Conservation (phyloP, 2,888 invertebrate species). For the Megamerina dolium region DNA sequence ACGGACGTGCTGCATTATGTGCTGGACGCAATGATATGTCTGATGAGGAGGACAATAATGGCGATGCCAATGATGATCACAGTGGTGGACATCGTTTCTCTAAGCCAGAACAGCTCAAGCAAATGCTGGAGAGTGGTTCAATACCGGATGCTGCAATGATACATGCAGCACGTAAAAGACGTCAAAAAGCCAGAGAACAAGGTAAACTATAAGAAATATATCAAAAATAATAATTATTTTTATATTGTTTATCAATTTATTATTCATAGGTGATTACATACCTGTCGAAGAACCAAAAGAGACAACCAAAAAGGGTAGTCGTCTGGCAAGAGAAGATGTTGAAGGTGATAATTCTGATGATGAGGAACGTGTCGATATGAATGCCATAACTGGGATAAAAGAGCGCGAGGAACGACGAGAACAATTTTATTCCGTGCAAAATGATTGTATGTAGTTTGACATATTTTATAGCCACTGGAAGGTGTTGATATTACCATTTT, state of each 20-base stretch:
- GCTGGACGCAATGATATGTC: constrained; percentile 65
- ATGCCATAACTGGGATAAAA: constrained; percentile 70
- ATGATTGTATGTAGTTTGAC: constrained; percentile 52
- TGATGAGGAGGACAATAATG: constrained; percentile 54
- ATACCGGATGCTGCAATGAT: constrained; percentile 98
- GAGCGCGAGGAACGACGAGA: constrained; percentile 72
- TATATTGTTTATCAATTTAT: not conserved
- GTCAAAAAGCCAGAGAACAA: constrained; percentile 88
- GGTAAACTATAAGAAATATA: constrained; percentile 37
- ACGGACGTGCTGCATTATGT: constrained; percentile 76
- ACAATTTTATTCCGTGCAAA: constrained; percentile 70
- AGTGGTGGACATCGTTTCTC: constrained; percentile 53
- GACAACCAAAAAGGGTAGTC: constrained; percentile 49
- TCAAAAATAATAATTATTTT: not conserved
- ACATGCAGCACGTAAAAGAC: constrained; percentile 90
- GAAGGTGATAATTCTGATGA: constrained; percentile 74
- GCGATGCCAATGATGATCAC: constrained; percentile 51
- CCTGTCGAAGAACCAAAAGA: constrained; percentile 52
- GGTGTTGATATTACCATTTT: no score
- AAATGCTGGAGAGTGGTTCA: constrained; percentile 77
- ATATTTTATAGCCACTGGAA: not conserved
- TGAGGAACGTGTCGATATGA: constrained; percentile 79
- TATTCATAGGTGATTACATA: constrained; percentile 54
- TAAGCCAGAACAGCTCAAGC: constrained; percentile 67
- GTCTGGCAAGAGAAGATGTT: constrained; percentile 76